phyloP scores from a whole-genome alignment of 2,888 invertebrate species.

The Acholoe squamosa region DNA sequence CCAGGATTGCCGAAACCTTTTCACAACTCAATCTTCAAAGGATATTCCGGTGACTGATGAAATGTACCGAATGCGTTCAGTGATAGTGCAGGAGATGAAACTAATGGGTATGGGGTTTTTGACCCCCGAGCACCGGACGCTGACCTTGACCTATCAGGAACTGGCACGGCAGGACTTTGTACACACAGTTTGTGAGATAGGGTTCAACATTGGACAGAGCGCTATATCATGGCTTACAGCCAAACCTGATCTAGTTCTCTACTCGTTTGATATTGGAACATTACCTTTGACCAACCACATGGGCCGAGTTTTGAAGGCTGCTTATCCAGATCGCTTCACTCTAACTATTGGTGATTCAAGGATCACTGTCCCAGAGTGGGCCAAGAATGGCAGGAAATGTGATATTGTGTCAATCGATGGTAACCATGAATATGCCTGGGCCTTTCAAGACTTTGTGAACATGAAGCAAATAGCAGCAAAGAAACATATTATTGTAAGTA shows the following conservation, averaged over 20 bases:
- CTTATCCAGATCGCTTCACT: background rate
- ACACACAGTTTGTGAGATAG: background rate
- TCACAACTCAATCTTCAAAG: background rate
- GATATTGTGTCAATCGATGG: background rate
- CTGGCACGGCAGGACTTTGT: background rate
- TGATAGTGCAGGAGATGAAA: too few species aligned
- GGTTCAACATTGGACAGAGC: background rate
- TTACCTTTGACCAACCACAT: background rate
- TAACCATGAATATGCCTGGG: background rate
- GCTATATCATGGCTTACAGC: background rate
- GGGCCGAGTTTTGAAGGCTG: background rate
- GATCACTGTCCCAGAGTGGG: background rate
- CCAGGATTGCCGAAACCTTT: background rate
- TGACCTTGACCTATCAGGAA: background rate
- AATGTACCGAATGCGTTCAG: too few species aligned
- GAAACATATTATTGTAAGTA: background rate
- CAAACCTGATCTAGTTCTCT: background rate
- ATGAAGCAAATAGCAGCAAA: background rate
- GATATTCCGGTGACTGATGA: background rate
- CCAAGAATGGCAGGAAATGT: background rate
- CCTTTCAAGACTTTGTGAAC: background rate
- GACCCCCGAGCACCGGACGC: background rate
- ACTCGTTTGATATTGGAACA: background rate
- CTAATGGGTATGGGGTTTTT: too few species aligned
- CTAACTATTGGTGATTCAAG: background rate